Percentiles rank a stretch among this genome's conserved stretches.
phyloP scores from a whole-genome alignment of 2,888 invertebrate genomes.

The Nemotelus pantherinus region DNA sequence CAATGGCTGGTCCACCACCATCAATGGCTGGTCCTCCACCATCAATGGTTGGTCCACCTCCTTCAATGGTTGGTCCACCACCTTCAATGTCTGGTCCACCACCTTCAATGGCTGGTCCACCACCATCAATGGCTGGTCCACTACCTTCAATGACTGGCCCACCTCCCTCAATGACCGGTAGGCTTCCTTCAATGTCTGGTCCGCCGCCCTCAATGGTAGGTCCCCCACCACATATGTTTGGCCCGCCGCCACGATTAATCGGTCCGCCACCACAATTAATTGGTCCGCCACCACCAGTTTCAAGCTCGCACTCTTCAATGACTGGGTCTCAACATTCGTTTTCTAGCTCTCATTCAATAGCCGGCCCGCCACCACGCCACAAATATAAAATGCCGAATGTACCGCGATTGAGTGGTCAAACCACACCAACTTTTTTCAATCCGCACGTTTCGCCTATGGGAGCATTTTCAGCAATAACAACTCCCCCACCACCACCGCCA shows the following conservation, averaged over 20 bases:
- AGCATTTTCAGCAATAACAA: slow-evolving; percentile 52
- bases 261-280: background rate
- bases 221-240: background rate
- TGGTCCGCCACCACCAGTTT: slow-evolving; percentile 45
- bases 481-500: slow-evolving; percentile 58
- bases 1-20: slow-evolving; percentile 16
- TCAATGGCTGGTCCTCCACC: slow-evolving; percentile 16
- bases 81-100: slow-evolving; percentile 11
- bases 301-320: slow-evolving; percentile 39
- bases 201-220: background rate
- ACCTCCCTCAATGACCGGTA: background rate
- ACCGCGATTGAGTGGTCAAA: slow-evolving; percentile 54
- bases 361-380: background rate
- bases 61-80: background rate
- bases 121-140: background rate
- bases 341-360: background rate
- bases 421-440: slow-evolving; percentile 57
- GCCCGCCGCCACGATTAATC: no score
- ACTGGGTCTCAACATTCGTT: slow-evolving; percentile 43
- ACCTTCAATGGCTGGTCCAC: background rate
- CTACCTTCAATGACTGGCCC: background rate
- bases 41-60: slow-evolving; percentile 27
- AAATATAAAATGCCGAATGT: slow-evolving; percentile 48
- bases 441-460: slow-evolving; percentile 58
- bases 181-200: background rate